phyloP scores from a whole-genome alignment of 2,888 invertebrate genomes.

The Eustalomyia histrio region DNA sequence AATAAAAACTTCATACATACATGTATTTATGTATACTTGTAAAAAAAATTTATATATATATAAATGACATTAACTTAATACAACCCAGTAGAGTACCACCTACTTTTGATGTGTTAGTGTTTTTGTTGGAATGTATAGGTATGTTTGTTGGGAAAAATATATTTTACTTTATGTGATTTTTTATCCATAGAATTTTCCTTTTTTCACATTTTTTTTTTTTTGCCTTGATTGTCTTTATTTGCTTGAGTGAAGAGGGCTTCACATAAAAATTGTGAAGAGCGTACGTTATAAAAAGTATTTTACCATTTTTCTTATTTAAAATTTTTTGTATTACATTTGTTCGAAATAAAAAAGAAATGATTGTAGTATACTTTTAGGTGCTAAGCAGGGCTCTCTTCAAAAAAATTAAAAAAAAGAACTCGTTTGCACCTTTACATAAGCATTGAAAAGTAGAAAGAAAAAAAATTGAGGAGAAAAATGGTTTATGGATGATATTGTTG shows the following conservation, averaged over 20 bases:
- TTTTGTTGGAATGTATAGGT: slow-evolving; percentile 11
- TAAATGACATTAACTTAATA: slow-evolving; percentile 65
- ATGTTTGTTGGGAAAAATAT: slow-evolving; percentile 25
- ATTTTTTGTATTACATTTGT: slow-evolving; percentile 42
- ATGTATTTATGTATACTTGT: slow-evolving; percentile 29
- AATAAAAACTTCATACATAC: slow-evolving; percentile 31
- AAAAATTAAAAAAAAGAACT: slow-evolving; percentile 30
- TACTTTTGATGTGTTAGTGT: slow-evolving; percentile 49
- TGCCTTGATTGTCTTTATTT: slow-evolving; percentile 65
- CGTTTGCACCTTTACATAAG: slow-evolving; percentile 57
- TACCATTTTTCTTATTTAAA: slow-evolving; percentile 60
- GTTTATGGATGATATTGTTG: slow-evolving; percentile 41
- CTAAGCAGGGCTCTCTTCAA: slow-evolving; percentile 58
- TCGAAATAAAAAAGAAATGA: slow-evolving; percentile 25
- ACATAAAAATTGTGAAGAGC: slow-evolving; percentile 63
- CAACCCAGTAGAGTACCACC: slow-evolving; percentile 62
- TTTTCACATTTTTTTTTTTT: slow-evolving; percentile 32
- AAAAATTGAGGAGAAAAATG: slow-evolving; percentile 29
- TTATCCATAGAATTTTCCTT: slow-evolving; percentile 58
- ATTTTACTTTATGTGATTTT: slow-evolving; percentile 56
- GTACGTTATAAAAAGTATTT: slow-evolving; percentile 59
- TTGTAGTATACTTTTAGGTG: slow-evolving; percentile 62
- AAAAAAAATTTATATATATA: slow-evolving; percentile 35
- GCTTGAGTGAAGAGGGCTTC: slow-evolving; percentile 66
- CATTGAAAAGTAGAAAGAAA: slow-evolving; percentile 3